Base-by-base conservation (phyloP, 1,140 invertebrate genomes). In the Condylostylus longicornis region DNA sequence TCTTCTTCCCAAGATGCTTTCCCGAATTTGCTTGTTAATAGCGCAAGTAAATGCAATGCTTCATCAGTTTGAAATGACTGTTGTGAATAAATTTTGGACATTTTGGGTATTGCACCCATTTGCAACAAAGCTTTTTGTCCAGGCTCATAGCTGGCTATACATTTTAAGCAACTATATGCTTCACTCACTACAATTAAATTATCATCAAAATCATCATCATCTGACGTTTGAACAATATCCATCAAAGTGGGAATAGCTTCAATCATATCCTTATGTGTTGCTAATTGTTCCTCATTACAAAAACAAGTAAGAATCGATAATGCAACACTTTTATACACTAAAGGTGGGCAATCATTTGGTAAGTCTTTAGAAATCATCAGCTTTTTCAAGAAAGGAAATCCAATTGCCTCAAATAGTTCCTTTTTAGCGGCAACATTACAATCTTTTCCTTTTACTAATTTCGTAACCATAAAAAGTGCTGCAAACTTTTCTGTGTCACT, bases 401-500 rank as follows among this genome's bases (percentile, higher is more conserved):
- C 86, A 44, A 91, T 88, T 1, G 81, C 80, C 63, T 89, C 80
- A 50, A 90, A 89, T 1, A 91, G 62, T n/a, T 78, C 64, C 49
- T 77, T 78, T 48, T 83, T 84, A 7, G 74, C 70, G 8, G 63
- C 58, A 2, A 73, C 55, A 40, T 73, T 75, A 49, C 82, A 81
- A 45, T 87, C 77, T 49, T 79, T 79, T 37, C 72, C 74, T 57
- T 84, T 82, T 6, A 88, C 73, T 33, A 88, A 52, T 60, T 90
- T 89, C 1, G 85, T 87, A 18, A 90, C 82, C 75, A 90, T 79
- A 54, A 90, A 87, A 2, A 91, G 65, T 1, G 78, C 82, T 6
- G 86, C 85, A 61, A 91, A 87, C 62, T 88, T 90, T 63, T 91
- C 85, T 0, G 83, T 89, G 60, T 90, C 86, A 48, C 71, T 80